Evolutionary conservation across 92 coral and sea anemone genomes (phyloP), one percentile per base, ranked within the genome.

Genomic region (Palythoa grandiflora): DNA sequence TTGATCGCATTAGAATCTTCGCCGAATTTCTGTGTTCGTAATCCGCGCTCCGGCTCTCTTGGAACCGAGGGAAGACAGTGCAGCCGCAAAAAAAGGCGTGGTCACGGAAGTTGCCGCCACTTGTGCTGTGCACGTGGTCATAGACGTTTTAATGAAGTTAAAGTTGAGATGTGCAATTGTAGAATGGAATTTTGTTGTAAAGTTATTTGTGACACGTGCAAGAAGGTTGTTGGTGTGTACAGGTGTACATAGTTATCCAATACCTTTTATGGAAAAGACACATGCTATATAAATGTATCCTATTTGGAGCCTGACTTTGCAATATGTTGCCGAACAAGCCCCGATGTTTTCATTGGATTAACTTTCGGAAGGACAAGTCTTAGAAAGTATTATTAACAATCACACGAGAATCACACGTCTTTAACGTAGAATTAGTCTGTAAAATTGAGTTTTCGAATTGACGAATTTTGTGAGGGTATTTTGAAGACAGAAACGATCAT

Each of bases 61-160:
- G 98, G 98, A 0, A 95, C 98, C 61, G 66, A 39, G 28, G 96
- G 91, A 40, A 88, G 98, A 71, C 84, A 79, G 76, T 95, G 98
- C 83, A 86, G 89, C 74, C 93, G 91, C 14, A 79, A 81, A 84
- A 91, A 81, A 84, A 91, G 79, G 19, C 76, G 81, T 17, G 92
- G 93, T 10, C 90, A 93, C 57, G 98, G 96, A 15, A 88, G 96
- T 66, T 96, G 98, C 61, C 53, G 77, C n/a, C 88, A 96, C 83
- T 78, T 96, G 89, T 96, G 98, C 79, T 96, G 98, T 50, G 95
- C 94, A n/a, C 93, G 98, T 17, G 94, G 96, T n/a, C 73, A 55
- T 57, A 76, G 48, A 35, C 90, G 87, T 36, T 39, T 71, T 36
- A 61, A 47, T 68, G 87, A 81, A 37, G 74, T 28, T 9, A 86